Base-by-base conservation (phyloP, 1,140 invertebrate species). In the Amphibalanus amphitrite region DNA sequence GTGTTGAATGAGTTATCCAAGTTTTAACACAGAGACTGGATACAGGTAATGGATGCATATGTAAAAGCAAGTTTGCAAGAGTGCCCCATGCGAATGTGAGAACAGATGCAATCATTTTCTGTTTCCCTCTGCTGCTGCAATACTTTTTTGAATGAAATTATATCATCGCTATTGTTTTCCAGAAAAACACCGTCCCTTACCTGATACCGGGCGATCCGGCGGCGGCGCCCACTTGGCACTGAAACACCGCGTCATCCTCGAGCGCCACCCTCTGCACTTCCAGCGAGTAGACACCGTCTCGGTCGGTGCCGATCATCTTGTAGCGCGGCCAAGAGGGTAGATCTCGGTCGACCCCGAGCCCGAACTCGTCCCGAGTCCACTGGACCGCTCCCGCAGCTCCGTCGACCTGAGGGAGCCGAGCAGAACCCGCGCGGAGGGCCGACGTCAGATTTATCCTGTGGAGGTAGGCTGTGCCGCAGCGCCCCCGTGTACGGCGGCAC, bases 341-440 rank as follows among this genome's bases (percentile, higher is more conserved):
- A 77, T 93, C 89, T 70, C 94, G 83, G 76, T 94, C 90, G 0
- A 90, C 87, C 0, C 93, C 93, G 26, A 96, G 83, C 0, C 92
- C 93, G 78, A 97, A 97, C 76, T 92, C 92, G 78, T 96, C 92
- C 78, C 93, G 92, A 29, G 93, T 95, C 93, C 93, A 95, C 80
- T 96, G 93, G 23, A 96, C 83, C n/a, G 87, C 85, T 8, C 93
- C 93, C 29, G 83, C 85, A 78, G 93, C 91, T 76, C 89, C 87
- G 75, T 90, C 86, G 3, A 95, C 90, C 47, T 67, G 47, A 20
- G 13, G 13, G 47, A 59, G 47, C 6, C 6, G 47, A 1, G 47
- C 17, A 20, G 3, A 1, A 67, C 65, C 3, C 17, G 65, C 65
- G 26, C 8, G 6, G n/a, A 38, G 33, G 4, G 33, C 33, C 33